A percentile compares a stretch with the other conserved stretches of the same genome.
Conservation (phyloP, 2,113 vertebrate genomes). For the Cololabis saira region DNA sequence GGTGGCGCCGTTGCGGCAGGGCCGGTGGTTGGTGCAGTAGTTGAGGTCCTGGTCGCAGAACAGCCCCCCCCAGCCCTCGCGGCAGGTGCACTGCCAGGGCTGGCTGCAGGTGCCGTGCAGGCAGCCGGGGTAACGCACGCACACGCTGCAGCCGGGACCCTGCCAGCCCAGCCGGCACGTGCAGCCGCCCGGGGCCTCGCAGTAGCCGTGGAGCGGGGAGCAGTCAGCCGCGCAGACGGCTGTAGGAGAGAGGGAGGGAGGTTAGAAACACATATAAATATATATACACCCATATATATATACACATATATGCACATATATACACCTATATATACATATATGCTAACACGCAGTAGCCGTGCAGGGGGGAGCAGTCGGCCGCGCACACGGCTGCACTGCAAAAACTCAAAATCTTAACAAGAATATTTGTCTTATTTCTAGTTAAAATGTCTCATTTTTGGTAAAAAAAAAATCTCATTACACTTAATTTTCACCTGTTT, state of each 20-base stretch:
- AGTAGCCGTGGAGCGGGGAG: slow-evolving; percentile 87
- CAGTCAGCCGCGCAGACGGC: slow-evolving; percentile 87
- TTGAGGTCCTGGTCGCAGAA: slow-evolving; percentile 90
- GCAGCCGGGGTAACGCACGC: slow-evolving; percentile 87
- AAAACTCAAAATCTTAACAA: no score
- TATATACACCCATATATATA: no score
- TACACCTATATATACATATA: no score
- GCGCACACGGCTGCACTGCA: slow-evolving; percentile 88
- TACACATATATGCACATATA: no score
- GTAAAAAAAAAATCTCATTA: no score
- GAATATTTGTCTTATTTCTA: no score
- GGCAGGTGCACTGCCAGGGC: slow-evolving; percentile 87
- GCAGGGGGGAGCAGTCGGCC: slow-evolving; percentile 84
- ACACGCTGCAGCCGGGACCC: slow-evolving; percentile 85
- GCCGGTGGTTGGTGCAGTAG: slow-evolving; percentile 89
- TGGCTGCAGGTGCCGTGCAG: slow-evolving; percentile 85
- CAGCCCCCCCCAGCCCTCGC: slow-evolving; percentile 89
- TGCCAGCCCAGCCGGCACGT: slow-evolving; percentile 91
- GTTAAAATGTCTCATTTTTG: no score
- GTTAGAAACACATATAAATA: no score
- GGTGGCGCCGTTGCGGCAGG: slow-evolving; percentile 84
- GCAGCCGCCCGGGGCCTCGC: slow-evolving; percentile 88
- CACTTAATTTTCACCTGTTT: no score
- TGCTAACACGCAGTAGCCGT: slow-evolving; percentile 93
- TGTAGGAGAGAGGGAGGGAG: slow-evolving; percentile 56